These are phyloP conservation scores for Ctenochaetus hawaiiensis DNA, from an alignment of 2,797 vertebrate species.

Conservation along the genomic window DNA sequence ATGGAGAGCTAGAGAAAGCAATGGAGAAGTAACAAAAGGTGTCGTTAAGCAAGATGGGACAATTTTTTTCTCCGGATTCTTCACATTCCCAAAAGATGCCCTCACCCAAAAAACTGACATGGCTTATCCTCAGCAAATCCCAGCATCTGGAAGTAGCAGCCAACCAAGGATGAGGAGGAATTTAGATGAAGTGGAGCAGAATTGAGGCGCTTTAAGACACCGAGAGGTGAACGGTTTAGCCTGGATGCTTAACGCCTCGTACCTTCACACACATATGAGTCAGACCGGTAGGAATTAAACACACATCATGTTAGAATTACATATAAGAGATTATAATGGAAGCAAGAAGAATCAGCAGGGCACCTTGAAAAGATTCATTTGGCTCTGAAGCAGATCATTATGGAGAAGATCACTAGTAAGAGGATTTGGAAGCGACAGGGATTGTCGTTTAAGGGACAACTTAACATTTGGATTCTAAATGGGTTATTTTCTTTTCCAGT, in stretches of 20 bases:
- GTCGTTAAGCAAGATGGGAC: constrained; percentile 38
- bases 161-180: constrained; percentile 65
- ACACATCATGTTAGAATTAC: constrained; percentile 22
- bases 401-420: constrained; percentile 20
- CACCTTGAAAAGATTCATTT: constrained; percentile 37
- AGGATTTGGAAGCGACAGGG: constrained; percentile 45
- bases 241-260: constrained; percentile 32
- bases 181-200: constrained; percentile 64
- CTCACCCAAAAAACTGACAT: constrained; percentile 57
- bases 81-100: constrained; percentile 47
- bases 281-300: constrained; percentile 22
- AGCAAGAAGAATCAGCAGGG: constrained; percentile 23
- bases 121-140: constrained; percentile 68
- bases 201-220: constrained; percentile 46
- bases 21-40: constrained; percentile 50
- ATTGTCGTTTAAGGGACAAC: constrained; percentile 23
- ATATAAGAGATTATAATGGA: constrained; percentile 26
- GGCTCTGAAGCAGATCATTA: constrained; percentile 40
- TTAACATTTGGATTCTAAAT: constrained; percentile 56
- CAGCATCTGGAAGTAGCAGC: constrained; percentile 62
- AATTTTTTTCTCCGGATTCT: constrained; percentile 18
- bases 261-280: constrained; percentile 20
- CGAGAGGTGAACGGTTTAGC: constrained; percentile 51
- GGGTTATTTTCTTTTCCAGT: constrained; percentile 23
- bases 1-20: constrained; percentile 35